Evolutionary conservation across 2,797 vertebrate species (phyloP), one percentile per base, ranked within the genome.

Genomic region (Lutjanus campechanus): DNA sequence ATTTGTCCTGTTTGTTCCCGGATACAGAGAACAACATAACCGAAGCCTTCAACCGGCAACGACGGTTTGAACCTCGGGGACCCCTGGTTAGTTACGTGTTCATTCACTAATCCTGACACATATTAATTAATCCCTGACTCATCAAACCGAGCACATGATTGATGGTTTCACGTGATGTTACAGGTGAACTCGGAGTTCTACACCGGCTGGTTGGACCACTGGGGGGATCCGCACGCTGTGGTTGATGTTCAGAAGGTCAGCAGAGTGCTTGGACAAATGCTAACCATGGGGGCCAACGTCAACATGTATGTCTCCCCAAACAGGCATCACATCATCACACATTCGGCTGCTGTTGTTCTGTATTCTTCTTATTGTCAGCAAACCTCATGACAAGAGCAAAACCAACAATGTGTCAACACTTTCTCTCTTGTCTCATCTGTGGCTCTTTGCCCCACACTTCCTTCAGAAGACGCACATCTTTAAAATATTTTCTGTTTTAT

Each of bases 151-250:
- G 41, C 15, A 5, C n/a, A 8, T 53, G 29, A 5, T 25, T 36
- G n/a, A 8, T 36, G n/a, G 8, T 75, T 70, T 78, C 25, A 22
- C 46, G 76, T 74, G 36, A 17, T 51, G 2, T 79, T 84, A 9
- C 86, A 99, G 98, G 98, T 99, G 71, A 99, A 99, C 93, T 99
- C 98, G 0, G 98, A 99, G 93, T 99, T 98, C 91, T 99, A 99
- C 90, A 98, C 97, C 0, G 98, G 98, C 55, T 99, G 98, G 98
- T 89, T 99, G 96, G 98, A 99, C 91, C 98, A 99, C 94, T 99
- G 98, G 98, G 97, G 97, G 7, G 96, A 96, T 64, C 88, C 85
- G 0, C 98, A 99, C 0, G 94, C 96, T 10, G 88, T 85, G 29
- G 94, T 94, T 75, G 89, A 95, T 9, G n/a, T 88, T 1, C 71